Evolutionary conservation across 1,140 invertebrate species (phyloP).

Genomic region (Bombus balteatus): DNA sequence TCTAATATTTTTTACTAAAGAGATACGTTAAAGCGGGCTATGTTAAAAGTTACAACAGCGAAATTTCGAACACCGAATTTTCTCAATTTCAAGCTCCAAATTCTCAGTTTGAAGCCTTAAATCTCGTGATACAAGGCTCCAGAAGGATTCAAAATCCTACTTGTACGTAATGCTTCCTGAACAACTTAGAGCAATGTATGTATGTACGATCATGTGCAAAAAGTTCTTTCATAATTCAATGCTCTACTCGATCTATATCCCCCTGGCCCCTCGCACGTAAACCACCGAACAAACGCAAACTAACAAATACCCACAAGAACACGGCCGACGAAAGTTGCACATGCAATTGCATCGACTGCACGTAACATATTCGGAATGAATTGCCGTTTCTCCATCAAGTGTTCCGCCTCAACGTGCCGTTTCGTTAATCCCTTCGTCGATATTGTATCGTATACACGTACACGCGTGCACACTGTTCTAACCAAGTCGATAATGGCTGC

Average conservation of each 20-base stretch:
- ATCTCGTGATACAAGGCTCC: too few relatives aligned
- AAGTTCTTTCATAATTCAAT: background rate
- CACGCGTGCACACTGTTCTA: background rate
- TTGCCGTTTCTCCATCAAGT: conserved; percentile 15
- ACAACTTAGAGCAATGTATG: background rate
- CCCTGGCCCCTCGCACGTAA: background rate
- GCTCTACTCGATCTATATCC: background rate
- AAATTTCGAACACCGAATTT: too few relatives aligned
- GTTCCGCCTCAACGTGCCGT: background rate
- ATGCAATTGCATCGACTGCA: background rate
- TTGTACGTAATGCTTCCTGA: background rate
- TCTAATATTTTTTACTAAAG: too few relatives aligned
- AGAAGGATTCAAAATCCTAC: too few relatives aligned
- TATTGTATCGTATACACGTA: background rate
- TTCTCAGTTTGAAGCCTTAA: too few relatives aligned
- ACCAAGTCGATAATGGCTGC: conserved; percentile 41
- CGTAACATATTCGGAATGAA: conserved; percentile 1
- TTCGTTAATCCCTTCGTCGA: conserved; percentile 43
- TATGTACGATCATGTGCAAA: background rate
- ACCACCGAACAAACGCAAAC: background rate
- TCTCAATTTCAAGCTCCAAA: too few relatives aligned
- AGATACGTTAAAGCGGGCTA: too few relatives aligned
- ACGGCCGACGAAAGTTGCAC: background rate
- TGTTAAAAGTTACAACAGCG: too few relatives aligned
- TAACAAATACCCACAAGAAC: background rate